A percentile compares a stretch with the other conserved stretches of the same genome.
These are phyloP conservation scores for Nothura maculosa DNA, from an alignment of 2,797 vertebrate genomes.

Conservation along the genomic window DNA sequence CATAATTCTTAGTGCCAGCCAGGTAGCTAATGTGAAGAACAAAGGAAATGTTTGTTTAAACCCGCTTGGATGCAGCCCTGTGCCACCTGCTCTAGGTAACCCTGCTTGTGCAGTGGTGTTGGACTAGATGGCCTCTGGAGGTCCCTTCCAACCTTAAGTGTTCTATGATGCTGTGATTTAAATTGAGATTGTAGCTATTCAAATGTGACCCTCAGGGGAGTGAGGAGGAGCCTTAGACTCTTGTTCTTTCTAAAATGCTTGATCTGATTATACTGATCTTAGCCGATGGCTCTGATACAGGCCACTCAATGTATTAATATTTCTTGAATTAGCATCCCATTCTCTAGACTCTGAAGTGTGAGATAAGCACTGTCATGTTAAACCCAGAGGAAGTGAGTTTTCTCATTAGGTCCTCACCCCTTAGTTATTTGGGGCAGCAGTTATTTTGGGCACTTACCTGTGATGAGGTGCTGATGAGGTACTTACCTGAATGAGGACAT, in stretches of 20 bases:
- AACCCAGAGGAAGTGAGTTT: fast-evolving
- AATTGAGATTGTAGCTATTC: neutral
- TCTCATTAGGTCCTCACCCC: neutral
- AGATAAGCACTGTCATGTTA: neutral
- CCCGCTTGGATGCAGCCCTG: too few species aligned
- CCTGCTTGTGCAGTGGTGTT: too few species aligned
- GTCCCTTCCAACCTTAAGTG: too few species aligned
- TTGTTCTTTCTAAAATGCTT: neutral
- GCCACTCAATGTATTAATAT: neutral
- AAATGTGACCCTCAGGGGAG: neutral
- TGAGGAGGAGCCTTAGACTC: neutral
- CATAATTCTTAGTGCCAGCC: neutral
- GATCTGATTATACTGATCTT: neutral
- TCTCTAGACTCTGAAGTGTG: neutral
- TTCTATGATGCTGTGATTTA: too few species aligned
- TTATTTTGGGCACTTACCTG: neutral
- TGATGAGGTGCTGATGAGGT: neutral
- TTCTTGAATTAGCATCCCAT: neutral
- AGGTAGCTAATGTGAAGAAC: too few species aligned
- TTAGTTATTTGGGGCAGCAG: neutral
- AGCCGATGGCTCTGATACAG: neutral
- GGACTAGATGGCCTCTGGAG: too few species aligned
- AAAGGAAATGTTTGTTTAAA: neutral
- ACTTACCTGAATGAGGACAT: too few species aligned
- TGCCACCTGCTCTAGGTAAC: too few species aligned